Evolutionary conservation across 2,797 vertebrate species (phyloP).

Genomic region (Sphaeramia orbicularis): DNA sequence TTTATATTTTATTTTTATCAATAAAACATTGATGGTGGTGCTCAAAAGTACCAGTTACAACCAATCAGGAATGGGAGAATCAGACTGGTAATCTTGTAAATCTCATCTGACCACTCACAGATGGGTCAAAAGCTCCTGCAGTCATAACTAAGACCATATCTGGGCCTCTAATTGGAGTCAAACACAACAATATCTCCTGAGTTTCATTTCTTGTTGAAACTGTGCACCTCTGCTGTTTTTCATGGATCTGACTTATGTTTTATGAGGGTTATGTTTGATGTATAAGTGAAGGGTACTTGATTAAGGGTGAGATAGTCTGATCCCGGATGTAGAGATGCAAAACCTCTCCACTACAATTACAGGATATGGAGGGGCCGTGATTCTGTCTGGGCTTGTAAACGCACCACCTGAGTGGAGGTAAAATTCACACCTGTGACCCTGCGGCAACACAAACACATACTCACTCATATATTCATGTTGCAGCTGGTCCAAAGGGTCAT

Average conservation of each 20-base stretch:
- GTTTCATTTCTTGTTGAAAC: slow-evolving; percentile 32
- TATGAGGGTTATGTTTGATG: slow-evolving; percentile 49
- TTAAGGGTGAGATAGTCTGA: slow-evolving; percentile 60
- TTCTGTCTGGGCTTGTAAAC: slow-evolving; percentile 70
- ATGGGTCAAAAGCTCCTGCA: slow-evolving; percentile 36
- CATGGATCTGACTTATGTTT: slow-evolving; percentile 36
- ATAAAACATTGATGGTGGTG: slow-evolving; percentile 8
- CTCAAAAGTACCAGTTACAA: slow-evolving; percentile 48
- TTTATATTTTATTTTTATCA: no score
- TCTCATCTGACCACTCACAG: slow-evolving; percentile 45
- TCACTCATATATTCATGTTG: slow-evolving; percentile 20
- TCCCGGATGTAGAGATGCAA: slow-evolving; percentile 47
- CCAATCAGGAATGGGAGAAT: slow-evolving; percentile 39
- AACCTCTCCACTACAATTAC: slow-evolving; percentile 45
- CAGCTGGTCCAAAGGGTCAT: slow-evolving; percentile 36
- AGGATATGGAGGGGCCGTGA: slow-evolving; percentile 45
- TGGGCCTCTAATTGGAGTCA: slow-evolving; percentile 49
- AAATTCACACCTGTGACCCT: slow-evolving; percentile 69
- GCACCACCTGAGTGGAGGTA: slow-evolving; percentile 52
- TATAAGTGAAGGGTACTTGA: slow-evolving; percentile 38
- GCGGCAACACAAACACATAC: slow-evolving; percentile 33
- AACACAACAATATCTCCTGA: slow-evolving; percentile 46
- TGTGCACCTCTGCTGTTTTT: slow-evolving; percentile 11
- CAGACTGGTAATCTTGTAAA: slow-evolving; percentile 31
- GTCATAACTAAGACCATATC: slow-evolving; percentile 57